phyloP scores from a whole-genome alignment of 1,140 invertebrate species.

The Psilanteris sp. region DNA sequence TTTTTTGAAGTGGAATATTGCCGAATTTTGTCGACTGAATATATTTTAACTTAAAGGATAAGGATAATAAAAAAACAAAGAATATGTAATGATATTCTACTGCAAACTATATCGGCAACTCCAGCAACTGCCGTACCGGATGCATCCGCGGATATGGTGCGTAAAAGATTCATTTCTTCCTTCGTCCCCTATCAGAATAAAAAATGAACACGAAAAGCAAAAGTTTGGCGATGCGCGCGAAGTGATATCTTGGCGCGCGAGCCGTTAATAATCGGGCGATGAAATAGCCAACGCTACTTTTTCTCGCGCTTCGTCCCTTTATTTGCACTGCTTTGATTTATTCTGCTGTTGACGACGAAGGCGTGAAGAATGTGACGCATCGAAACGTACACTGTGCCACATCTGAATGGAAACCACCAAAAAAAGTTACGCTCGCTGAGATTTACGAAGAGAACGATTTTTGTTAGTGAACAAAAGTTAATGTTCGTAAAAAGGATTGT shows the following conservation, averaged over 20 bases:
- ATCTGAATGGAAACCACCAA: conserved; percentile 30
- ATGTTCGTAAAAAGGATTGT: too few species aligned
- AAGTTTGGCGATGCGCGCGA: conserved; percentile 19
- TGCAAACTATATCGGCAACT: neutral
- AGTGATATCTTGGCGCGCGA: conserved; percentile 31
- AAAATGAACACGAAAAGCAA: conserved; percentile 20
- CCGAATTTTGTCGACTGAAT: too few species aligned
- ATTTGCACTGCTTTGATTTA: conserved; percentile 46
- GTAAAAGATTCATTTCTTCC: conserved; percentile 73
- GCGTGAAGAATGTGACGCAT: conserved; percentile 50
- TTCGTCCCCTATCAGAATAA: conserved; percentile 55
- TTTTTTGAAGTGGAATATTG: too few species aligned
- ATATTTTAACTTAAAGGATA: too few species aligned
- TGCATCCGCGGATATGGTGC: conserved; percentile 68
- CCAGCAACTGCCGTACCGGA: conserved; percentile 54
- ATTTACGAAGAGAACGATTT: conserved; percentile 14
- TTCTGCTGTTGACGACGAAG: conserved; percentile 30
- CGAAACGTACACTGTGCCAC: conserved; percentile 35
- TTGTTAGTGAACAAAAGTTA: too few species aligned
- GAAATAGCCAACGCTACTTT: conserved; percentile 39
- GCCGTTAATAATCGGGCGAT: conserved; percentile 53
- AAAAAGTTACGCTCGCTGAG: conserved; percentile 5
- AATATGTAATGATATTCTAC: conserved; percentile 18
- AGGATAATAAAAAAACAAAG: too few species aligned
- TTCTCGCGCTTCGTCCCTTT: conserved; percentile 47